Evolutionary conservation across 2,888 invertebrate genomes (phyloP), one percentile per base, ranked within the genome.

Genomic region (Seira ritae): DNA sequence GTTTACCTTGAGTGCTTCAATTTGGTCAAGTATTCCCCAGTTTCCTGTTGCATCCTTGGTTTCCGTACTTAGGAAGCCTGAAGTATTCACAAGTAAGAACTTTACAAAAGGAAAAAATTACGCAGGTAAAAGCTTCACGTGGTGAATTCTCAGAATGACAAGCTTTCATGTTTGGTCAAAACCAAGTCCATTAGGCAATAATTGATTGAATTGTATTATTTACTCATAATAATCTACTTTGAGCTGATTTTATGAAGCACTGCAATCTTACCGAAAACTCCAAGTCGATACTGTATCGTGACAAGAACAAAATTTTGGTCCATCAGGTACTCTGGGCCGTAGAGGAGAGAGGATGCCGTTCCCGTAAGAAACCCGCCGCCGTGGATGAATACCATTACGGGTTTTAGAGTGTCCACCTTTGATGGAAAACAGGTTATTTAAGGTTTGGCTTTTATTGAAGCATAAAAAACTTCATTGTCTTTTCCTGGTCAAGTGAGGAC

Each of bases 21-120:
- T 66, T 87, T 89, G 89, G 84, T 89, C 89, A 68, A 85, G 78
- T 66, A 89, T 79, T 66, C 88, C 89, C 86, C 86, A 89, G 84
- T 89, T 89, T 69, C 89, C 89, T 24, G 84, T 73, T 17, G 87
- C 86, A 68, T 78, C 85, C 37, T 85, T 77, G 42, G 86, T 86
- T 55, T 84, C 88, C 42, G 87, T 88, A 73, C 88, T 89, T 37
- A 89, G 85, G 78, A 89, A 89, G 73, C 89, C 89, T 89, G n/a
- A n/a, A n/a, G n/a, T n/a, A n/a, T n/a, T n/a, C n/a, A n/a, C n/a
- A n/a, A n/a, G n/a, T n/a, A n/a, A n/a, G n/a, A n/a, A n/a, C n/a
- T n/a, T n/a, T n/a, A n/a, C n/a, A n/a, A n/a, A n/a, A n/a, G n/a
- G n/a, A n/a, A n/a, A n/a, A n/a, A n/a, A n/a, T n/a, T n/a, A n/a